phyloP scores from a whole-genome alignment of 1,140 invertebrate species.

The Phortica variegata region DNA sequence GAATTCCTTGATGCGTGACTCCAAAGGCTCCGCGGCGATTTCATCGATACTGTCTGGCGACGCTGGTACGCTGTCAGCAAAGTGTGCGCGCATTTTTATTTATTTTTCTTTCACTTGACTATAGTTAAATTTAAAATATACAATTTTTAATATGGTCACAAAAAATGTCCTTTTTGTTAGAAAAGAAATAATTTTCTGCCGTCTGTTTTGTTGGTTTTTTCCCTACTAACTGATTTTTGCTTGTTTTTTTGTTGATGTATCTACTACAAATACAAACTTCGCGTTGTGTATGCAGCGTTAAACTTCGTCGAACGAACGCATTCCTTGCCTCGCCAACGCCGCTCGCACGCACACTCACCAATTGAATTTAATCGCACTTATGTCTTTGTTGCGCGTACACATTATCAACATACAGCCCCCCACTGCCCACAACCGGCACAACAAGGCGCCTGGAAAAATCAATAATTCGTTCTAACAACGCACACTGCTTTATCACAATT shows the following conservation, averaged over 20 bases:
- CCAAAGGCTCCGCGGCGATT: slow-evolving; percentile 32
- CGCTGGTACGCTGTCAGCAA: slow-evolving; percentile 43
- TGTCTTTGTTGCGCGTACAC: not conserved
- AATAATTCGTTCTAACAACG: slow-evolving; percentile 16
- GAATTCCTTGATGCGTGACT: slow-evolving; percentile 43
- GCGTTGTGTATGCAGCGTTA: slow-evolving; percentile 1
- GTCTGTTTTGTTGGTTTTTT: too few species aligned
- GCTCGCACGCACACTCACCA: too few species aligned
- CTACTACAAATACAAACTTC: slow-evolving; percentile 29
- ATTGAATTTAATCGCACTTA: too few species aligned
- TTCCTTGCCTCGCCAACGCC: too few species aligned
- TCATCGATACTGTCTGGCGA: slow-evolving; percentile 34
- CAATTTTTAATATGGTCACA: too few species aligned
- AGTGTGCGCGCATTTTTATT: slow-evolving; percentile 49
- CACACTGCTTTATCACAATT: slow-evolving; percentile 3
- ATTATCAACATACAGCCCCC: not conserved
- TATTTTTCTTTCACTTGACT: not conserved
- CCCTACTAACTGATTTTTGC: not conserved
- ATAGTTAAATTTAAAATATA: too few species aligned
- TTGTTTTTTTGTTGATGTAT: slow-evolving; percentile 29
- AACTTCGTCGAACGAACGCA: not conserved
- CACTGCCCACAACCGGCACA: not conserved
- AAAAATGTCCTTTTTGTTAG: too few species aligned
- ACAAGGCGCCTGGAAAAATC: slow-evolving; percentile 38
- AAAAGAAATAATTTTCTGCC: too few species aligned